Evolutionary conservation across 2,797 vertebrate genomes (phyloP), one percentile per base, ranked within the genome.

Genomic region (Myripristis murdjan): DNA sequence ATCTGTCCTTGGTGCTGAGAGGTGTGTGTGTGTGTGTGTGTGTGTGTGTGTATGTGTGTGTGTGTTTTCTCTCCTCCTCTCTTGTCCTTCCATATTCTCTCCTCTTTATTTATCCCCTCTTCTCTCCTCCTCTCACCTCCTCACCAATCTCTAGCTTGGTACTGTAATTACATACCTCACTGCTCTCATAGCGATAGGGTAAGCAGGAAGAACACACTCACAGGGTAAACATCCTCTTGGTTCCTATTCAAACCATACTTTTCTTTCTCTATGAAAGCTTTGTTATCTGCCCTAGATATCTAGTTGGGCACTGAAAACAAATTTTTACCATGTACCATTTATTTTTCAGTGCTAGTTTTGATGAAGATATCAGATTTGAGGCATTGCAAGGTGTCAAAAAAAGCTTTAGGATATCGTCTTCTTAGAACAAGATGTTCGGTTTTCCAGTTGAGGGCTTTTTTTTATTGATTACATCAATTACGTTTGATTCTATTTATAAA

Each of bases 1-100:
- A 7, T 43, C 61, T 70, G 18, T 67, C 35, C 47, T 73, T 39
- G 77, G 67, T 60, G 57, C 72, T 8, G 59, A 64, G 70, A n/a
- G n/a, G 48, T 23, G 11, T 53, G 12, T 23, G 24, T 31, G 49
- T 52, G 62, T 79, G 60, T 55, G 65, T 63, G 44, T 44, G 60
- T 59, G 53, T 58, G 60, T 56, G n/a, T n/a, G n/a, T n/a, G n/a
- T n/a, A n/a, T n/a, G n/a, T n/a, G n/a, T n/a, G n/a, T n/a, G n/a
- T n/a, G n/a, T n/a, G n/a, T n/a, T n/a, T 5, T 46, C 41, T 60
- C 41, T 48, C 10, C 35, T 46, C 44, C 41, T 3, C 46, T 48
- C 41, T 6, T 65, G n/a, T 18, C 5, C 24, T 54, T 35, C 43
- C 51, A 20, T n/a, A 18, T 23, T 14, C 37, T 44, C 15, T 54